Evolutionary conservation across 2,113 vertebrate genomes (phyloP).

Genomic region (Chloropsis hardwickii): DNA sequence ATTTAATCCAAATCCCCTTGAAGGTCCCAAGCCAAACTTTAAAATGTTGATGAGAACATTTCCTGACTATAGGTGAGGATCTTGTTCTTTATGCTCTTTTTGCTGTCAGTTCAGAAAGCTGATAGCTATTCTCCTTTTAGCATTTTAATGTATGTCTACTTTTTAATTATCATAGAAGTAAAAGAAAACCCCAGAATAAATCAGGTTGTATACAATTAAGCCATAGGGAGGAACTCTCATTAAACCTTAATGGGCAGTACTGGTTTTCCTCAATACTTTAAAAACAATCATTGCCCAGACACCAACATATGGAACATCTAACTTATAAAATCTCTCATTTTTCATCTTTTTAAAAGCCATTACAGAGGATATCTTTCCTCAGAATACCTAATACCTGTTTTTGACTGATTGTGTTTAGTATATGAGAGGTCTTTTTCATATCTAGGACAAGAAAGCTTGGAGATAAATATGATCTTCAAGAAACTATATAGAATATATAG

Average conservation of each 20-base stretch:
- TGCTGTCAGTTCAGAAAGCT: neutral
- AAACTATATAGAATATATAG: neutral
- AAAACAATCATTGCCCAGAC: neutral
- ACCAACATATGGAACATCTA: neutral
- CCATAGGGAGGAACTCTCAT: neutral
- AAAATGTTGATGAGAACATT: neutral
- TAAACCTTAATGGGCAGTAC: neutral
- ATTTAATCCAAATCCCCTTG: neutral
- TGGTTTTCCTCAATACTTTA: neutral
- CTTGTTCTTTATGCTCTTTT: neutral
- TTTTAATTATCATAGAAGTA: neutral
- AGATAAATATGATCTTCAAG: neutral
- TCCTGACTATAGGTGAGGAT: neutral
- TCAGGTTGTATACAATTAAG: neutral
- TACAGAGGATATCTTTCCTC: neutral
- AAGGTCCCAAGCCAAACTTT: neutral
- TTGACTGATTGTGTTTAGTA: neutral
- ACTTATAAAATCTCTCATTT: neutral
- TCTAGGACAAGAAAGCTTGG: neutral
- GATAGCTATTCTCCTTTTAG: neutral
- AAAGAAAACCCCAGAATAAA: neutral
- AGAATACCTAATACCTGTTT: neutral
- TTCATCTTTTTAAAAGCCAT: neutral
- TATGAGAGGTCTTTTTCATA: neutral
- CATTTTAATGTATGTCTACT: neutral